A percentile compares a stretch with the other conserved stretches of the same genome.
Evolutionary conservation across 2,888 invertebrate species (phyloP).

Genomic region (Cancer borealis): DNA sequence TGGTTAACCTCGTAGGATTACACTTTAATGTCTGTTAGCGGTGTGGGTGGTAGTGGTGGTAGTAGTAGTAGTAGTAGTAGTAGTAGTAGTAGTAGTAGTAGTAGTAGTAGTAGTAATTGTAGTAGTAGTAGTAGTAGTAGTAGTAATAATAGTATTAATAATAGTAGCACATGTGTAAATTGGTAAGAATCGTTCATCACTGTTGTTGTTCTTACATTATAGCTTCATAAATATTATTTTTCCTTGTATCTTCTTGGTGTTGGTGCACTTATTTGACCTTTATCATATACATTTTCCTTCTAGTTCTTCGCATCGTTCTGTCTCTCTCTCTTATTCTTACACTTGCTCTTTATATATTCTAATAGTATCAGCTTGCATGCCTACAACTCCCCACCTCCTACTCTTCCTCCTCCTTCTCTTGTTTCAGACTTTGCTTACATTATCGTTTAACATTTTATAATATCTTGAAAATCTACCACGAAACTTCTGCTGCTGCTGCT

Average conservation of each 20-base stretch:
- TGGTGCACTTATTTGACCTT: background rate
- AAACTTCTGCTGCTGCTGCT: background rate
- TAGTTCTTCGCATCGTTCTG: background rate
- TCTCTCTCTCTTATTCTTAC: background rate
- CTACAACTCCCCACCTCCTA: background rate
- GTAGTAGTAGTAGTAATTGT: background rate
- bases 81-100: background rate
- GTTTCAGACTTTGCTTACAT: background rate
- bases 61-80: background rate
- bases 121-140: conserved; percentile 20
- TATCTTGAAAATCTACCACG: too few species aligned
- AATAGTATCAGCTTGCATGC: background rate
- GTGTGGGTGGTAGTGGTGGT: background rate
- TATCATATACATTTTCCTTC: background rate
- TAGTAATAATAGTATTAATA: background rate
- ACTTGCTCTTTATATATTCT: background rate
- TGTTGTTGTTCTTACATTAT: background rate
- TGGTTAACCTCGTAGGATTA: background rate
- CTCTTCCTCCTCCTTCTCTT: background rate
- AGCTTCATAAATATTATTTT: background rate
- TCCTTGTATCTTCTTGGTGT: background rate
- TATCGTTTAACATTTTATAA: too few species aligned
- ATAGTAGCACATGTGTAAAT: background rate
- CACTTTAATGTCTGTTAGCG: background rate
- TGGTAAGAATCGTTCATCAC: too few species aligned